Conservation (phyloP, 2,888 invertebrate genomes). For the Celastrina argiolus region DNA sequence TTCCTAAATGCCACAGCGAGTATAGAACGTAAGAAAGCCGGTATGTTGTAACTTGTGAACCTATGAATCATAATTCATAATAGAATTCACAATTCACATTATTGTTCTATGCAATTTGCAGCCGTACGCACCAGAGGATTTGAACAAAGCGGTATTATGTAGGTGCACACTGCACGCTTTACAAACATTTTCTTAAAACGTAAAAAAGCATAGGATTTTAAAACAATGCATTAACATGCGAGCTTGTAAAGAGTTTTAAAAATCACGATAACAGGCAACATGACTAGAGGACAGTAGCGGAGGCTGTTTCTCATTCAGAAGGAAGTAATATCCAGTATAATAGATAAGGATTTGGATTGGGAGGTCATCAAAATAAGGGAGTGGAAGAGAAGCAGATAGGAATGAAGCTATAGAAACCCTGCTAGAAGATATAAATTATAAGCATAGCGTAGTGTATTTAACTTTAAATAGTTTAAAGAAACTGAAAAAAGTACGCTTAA, state of each 20-base stretch:
- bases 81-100: background rate
- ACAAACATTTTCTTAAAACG: background rate
- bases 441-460: too few relatives aligned
- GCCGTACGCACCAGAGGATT: background rate
- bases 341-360: background rate
- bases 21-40: background rate
- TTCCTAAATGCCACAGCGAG: background rate
- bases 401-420: too few relatives aligned
- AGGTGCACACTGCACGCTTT: background rate
- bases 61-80: slow-evolving; percentile 3
- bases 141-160: background rate
- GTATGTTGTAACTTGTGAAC: background rate
- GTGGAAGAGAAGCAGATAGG: too few relatives aligned
- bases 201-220: background rate
- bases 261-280: background rate
- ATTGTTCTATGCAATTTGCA: slow-evolving; percentile 3
- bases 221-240: background rate
- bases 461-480: too few relatives aligned
- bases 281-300: background rate
- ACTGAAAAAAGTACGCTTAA: too few relatives aligned
- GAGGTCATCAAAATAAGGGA: too few relatives aligned
- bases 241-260: background rate
- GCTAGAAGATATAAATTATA: too few relatives aligned
- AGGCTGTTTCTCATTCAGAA: too few relatives aligned
- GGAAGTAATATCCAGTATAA: too few relatives aligned